Conservation (phyloP, 1,140 invertebrate species). For the Drosophila watanabei region DNA sequence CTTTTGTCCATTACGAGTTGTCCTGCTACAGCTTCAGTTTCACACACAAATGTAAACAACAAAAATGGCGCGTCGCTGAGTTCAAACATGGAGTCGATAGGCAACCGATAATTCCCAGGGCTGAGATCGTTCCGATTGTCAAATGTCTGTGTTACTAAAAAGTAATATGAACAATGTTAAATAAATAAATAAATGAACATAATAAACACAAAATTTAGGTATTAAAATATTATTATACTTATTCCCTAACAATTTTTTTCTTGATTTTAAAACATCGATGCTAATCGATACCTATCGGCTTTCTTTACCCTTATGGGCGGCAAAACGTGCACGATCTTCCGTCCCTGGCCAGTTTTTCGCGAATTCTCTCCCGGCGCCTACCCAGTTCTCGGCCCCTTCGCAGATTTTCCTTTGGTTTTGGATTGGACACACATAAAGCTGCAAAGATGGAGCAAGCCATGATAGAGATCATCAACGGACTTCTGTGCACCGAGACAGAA, state of each 20-base stretch:
- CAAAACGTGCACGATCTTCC: conserved; percentile 19
- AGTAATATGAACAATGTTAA: no score
- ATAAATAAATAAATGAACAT: no score
- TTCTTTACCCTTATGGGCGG: background rate
- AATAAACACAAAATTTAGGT: no score
- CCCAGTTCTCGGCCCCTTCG: background rate
- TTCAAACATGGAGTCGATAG: conserved; percentile 66
- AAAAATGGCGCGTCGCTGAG: conserved; percentile 62
- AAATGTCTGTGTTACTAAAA: background rate
- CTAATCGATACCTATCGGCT: background rate
- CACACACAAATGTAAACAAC: conserved; percentile 32
- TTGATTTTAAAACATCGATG: no score
- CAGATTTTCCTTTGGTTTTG: conserved; percentile 1
- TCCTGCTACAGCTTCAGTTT: conserved; percentile 11
- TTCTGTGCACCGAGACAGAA: conserved; percentile 75
- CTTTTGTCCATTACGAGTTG: conserved; percentile 59
- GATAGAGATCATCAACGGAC: conserved; percentile 71
- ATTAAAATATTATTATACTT: no score
- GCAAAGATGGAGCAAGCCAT: conserved; percentile 53
- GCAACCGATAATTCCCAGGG: background rate
- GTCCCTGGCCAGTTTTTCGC: conserved; percentile 20
- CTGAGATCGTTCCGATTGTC: background rate
- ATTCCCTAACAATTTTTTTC: no score
- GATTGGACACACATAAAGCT: background rate
- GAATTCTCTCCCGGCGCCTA: conserved; percentile 23